Evolutionary conservation across 1,140 invertebrate species (phyloP).

Genomic region (Saxidomus purpurata): DNA sequence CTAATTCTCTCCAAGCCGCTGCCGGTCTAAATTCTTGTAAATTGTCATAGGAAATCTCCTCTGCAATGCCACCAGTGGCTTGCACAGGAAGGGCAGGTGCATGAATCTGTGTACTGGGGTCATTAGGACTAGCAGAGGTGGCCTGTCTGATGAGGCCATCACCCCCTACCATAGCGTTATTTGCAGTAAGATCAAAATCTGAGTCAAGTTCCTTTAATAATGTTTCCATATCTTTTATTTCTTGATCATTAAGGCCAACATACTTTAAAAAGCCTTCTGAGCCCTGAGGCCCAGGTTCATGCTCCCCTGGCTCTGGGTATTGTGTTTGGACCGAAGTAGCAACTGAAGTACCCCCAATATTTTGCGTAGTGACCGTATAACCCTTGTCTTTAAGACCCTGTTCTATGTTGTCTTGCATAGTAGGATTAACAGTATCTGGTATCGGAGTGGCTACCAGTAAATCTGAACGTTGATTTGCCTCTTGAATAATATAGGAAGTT

Average conservation of each 20-base stretch:
- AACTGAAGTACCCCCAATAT: background rate
- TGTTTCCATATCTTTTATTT: no score
- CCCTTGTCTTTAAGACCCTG: background rate
- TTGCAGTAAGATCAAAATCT: no score
- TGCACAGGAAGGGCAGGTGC: background rate
- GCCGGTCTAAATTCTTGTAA: background rate
- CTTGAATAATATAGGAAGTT: background rate
- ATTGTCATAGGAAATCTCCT: background rate
- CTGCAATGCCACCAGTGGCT: background rate
- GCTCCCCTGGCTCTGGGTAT: no score
- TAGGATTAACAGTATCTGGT: background rate
- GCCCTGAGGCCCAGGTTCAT: no score
- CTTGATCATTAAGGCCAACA: no score
- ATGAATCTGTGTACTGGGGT: background rate
- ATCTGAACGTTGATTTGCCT: background rate
- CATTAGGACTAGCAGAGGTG: background rate
- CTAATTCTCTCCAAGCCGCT: background rate
- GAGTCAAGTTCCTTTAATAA: no score
- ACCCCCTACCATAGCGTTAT: background rate
- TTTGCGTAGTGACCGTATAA: background rate
- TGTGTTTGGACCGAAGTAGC: background rate
- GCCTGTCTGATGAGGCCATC: background rate
- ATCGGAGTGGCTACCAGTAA: background rate
- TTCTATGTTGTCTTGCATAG: background rate
- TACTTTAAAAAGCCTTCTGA: no score